phyloP scores from a whole-genome alignment of 1,140 invertebrate genomes.

The Myzus persicae region DNA sequence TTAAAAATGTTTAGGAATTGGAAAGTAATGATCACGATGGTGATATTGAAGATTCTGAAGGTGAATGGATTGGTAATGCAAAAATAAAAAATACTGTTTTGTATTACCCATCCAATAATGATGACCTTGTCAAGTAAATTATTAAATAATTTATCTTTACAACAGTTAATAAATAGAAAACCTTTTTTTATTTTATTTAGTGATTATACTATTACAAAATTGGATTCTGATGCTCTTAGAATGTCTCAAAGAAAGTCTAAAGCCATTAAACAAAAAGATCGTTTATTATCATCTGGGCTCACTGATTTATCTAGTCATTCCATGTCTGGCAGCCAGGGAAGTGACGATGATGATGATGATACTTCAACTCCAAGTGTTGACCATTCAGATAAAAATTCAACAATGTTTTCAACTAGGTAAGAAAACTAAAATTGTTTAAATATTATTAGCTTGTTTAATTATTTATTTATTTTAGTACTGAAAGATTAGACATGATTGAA shows the following conservation, averaged over 20 bases:
- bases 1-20: not conserved
- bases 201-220: slow-evolving; percentile 43
- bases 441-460: not conserved
- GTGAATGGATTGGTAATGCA: slow-evolving; percentile 20
- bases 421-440: slow-evolving; percentile 52
- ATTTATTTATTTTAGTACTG: slow-evolving; percentile 6
- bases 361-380: slow-evolving; percentile 77
- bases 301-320: slow-evolving; percentile 64
- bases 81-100: slow-evolving; percentile 40
- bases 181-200: not conserved
- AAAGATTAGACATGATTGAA: slow-evolving; percentile 42
- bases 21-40: slow-evolving; percentile 40
- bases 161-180: not conserved
- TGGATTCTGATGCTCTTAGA: slow-evolving; percentile 83
- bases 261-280: slow-evolving; percentile 50
- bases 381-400: slow-evolving; percentile 69
- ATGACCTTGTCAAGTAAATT: slow-evolving; percentile 42
- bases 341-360: slow-evolving; percentile 78
- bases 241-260: slow-evolving; percentile 76
- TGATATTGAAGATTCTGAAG: slow-evolving; percentile 40
- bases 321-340: slow-evolving; percentile 77
- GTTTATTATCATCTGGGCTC: slow-evolving; percentile 37
- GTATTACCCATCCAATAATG: slow-evolving; percentile 33
- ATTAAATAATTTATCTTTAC: not conserved
- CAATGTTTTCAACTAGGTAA: slow-evolving; percentile 52